phyloP scores from a whole-genome alignment of 1,140 invertebrate genomes.

The Drosophila murphyi region DNA sequence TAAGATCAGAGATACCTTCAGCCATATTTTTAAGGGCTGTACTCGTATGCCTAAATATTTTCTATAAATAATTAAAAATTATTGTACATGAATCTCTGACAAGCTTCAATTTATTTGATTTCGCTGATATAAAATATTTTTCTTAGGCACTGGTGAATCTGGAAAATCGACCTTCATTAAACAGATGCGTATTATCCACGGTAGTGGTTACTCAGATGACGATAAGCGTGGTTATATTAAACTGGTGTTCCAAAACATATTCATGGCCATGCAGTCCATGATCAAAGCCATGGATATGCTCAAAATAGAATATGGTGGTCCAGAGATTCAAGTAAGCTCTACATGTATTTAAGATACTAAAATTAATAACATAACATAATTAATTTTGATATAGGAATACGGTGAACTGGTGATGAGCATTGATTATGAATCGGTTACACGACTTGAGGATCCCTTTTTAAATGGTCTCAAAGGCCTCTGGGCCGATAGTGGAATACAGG shows the following conservation, averaged over 20 bases:
- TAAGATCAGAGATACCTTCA: background rate
- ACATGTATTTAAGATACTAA: background rate
- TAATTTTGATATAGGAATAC: conserved; percentile 91
- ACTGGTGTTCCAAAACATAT: conserved; percentile 99
- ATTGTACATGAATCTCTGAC: background rate
- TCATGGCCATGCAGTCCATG: conserved; percentile 99
- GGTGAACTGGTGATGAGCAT: conserved; percentile 97
- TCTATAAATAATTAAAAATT: background rate
- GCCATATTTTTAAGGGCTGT: background rate
- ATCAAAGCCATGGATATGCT: conserved; percentile 99
- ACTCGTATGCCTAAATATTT: background rate
- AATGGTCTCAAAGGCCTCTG: conserved; percentile 98
- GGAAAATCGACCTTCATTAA: conserved; percentile 99
- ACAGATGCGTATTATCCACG: conserved; percentile 99
- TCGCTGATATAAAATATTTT: background rate
- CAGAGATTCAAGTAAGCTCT: conserved; percentile 92
- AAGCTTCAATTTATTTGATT: too few relatives aligned
- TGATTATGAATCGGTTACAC: conserved; percentile 99
- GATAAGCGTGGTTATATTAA: conserved; percentile 99
- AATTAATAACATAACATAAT: background rate
- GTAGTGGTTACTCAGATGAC: conserved; percentile 99
- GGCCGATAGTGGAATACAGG: conserved; percentile 98
- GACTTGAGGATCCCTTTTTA: conserved; percentile 98
- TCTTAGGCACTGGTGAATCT: conserved; percentile 98
- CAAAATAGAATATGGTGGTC: conserved; percentile 96